phyloP scores from a whole-genome alignment of 1,140 invertebrate genomes.

The Drosophila murphyi region DNA sequence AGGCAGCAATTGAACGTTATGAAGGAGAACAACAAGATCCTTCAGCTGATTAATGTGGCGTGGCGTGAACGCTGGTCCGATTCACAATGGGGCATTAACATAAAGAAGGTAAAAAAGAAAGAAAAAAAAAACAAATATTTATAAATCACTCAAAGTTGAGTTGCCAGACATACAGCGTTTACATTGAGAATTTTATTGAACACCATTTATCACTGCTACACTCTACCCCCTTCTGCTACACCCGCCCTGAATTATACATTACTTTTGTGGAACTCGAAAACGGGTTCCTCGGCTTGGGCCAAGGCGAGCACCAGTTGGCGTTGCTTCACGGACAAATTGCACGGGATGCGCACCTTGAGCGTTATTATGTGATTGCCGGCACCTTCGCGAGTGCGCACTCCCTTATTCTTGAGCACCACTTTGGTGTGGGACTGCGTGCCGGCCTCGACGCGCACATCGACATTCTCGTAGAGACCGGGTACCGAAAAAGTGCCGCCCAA shows the following conservation, averaged over 20 bases:
- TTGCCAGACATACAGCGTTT: slow-evolving; percentile 9
- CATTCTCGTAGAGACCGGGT: slow-evolving; percentile 68
- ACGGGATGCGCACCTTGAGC: slow-evolving; percentile 69
- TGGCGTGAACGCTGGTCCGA: slow-evolving; percentile 98
- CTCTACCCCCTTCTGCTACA: neutral
- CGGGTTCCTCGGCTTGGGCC: slow-evolving; percentile 69
- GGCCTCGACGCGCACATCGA: slow-evolving; percentile 66
- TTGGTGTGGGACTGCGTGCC: slow-evolving; percentile 74
- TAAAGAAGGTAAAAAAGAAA: slow-evolving; percentile 89
- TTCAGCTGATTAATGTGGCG: slow-evolving; percentile 86
- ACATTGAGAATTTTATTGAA: slow-evolving; percentile 69
- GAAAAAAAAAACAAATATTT: slow-evolving; percentile 7
- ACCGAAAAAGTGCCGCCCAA: slow-evolving; percentile 66
- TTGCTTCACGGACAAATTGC: slow-evolving; percentile 72
- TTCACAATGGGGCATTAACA: slow-evolving; percentile 97
- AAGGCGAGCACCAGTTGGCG: slow-evolving; percentile 72
- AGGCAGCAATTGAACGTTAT: slow-evolving; percentile 30
- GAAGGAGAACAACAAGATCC: slow-evolving; percentile 77
- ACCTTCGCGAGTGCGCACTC: slow-evolving; percentile 54
- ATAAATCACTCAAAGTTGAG: slow-evolving; percentile 25
- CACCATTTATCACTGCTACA: neutral
- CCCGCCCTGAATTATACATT: slow-evolving; percentile 3
- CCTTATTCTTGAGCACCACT: slow-evolving; percentile 62
- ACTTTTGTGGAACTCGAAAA: slow-evolving; percentile 54
- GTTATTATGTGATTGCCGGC: slow-evolving; percentile 73